Percentiles rank a stretch among this genome's conserved stretches.
Conservation (phyloP, 2,113 vertebrate species). For the Tympanuchus pallidicinctus region DNA sequence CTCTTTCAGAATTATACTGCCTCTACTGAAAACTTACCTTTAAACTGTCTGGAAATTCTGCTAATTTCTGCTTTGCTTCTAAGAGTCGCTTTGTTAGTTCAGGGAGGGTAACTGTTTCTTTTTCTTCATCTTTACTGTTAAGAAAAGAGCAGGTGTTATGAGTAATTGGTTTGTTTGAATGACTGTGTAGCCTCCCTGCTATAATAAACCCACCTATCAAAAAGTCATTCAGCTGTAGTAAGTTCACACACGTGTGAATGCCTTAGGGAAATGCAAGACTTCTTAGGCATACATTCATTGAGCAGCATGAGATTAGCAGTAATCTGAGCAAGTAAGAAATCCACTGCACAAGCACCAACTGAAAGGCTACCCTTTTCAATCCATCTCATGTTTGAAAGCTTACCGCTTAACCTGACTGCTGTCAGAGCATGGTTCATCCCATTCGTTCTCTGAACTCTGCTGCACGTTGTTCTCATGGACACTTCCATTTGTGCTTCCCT, state of each 20-base stretch:
- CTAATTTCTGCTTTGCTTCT: constrained; percentile 81
- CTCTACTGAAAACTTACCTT: constrained; percentile 72
- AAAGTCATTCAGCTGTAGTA: background rate
- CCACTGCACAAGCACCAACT: background rate
- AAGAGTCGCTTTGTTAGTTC: constrained; percentile 85
- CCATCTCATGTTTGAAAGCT: background rate
- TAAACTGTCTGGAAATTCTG: constrained; percentile 79
- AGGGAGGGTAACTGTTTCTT: constrained; percentile 76
- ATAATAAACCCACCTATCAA: background rate
- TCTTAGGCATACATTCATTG: background rate
- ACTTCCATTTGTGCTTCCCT: constrained; percentile 34
- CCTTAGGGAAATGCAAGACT: background rate
- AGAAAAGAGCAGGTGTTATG: background rate
- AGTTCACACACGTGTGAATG: background rate
- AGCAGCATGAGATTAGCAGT: background rate
- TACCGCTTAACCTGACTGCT: constrained; percentile 52
- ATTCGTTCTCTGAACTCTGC: constrained; percentile 4
- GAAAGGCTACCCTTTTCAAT: background rate
- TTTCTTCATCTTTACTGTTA: constrained; percentile 69
- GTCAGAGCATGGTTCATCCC: background rate
- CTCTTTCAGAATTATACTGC: background rate
- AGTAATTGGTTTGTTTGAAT: background rate
- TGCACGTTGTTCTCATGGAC: constrained; percentile 37
- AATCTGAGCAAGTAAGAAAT: background rate
- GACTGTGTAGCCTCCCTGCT: background rate